These are phyloP conservation scores for Eristalinus sepulchralis DNA, from an alignment of 2,888 invertebrate genomes.

Conservation along the genomic window DNA sequence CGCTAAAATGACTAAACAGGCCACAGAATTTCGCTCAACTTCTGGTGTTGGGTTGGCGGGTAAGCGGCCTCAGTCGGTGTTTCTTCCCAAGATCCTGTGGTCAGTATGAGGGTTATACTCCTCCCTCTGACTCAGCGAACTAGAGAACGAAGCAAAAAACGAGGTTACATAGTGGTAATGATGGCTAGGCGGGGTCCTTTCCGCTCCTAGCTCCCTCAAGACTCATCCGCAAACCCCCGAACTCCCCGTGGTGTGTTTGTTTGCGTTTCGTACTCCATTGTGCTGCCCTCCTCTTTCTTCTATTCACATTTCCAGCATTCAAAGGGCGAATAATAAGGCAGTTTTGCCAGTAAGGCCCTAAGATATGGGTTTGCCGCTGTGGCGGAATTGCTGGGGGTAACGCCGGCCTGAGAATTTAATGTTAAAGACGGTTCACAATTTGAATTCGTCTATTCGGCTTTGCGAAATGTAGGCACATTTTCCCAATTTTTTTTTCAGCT, in stretches of 20 bases:
- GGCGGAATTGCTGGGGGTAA: neutral
- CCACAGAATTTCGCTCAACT: slow-evolving; percentile 48
- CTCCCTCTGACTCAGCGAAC: neutral
- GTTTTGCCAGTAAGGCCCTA: slow-evolving; percentile 17
- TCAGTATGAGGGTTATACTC: neutral
- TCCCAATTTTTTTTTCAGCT: slow-evolving; percentile 28
- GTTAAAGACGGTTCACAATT: slow-evolving; percentile 46
- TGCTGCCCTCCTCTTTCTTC: slow-evolving; percentile 32
- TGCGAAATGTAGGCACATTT: slow-evolving; percentile 36
- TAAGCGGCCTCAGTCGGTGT: neutral
- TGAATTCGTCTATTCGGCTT: slow-evolving; percentile 27
- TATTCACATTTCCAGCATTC: slow-evolving; percentile 17
- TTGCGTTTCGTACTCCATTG: slow-evolving; percentile 45
- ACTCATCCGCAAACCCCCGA: slow-evolving; percentile 56
- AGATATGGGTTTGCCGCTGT: slow-evolving; percentile 3
- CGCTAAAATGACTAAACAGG: slow-evolving; percentile 59
- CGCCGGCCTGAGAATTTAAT: slow-evolving; percentile 29
- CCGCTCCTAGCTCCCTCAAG: neutral
- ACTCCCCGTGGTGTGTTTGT: slow-evolving; percentile 64
- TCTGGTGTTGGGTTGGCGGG: neutral
- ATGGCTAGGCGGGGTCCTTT: slow-evolving; percentile 1
- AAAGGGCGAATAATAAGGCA: slow-evolving; percentile 49
- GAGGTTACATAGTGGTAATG: slow-evolving; percentile 19
- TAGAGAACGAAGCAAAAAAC: neutral
- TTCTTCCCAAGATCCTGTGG: neutral